phyloP scores from a whole-genome alignment of 2,888 invertebrate species.

The Ditylenchus weischeri region DNA sequence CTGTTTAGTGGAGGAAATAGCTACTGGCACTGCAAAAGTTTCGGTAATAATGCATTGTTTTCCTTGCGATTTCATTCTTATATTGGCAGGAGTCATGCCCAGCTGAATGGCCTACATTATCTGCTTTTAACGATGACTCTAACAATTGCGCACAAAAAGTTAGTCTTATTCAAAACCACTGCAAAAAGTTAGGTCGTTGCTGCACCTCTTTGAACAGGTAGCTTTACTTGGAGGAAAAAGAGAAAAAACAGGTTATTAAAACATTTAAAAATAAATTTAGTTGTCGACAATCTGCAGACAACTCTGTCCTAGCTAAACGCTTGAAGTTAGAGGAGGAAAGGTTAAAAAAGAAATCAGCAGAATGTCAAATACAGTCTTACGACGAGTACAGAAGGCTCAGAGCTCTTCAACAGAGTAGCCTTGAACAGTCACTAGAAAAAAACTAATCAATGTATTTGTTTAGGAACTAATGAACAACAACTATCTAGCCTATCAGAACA shows the following conservation, averaged over 20 bases:
- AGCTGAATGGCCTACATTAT: conserved; percentile 31
- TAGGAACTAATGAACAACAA: too few species aligned
- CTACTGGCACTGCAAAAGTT: conserved; percentile 11
- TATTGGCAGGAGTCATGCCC: conserved; percentile 18
- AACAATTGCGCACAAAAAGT: conserved; percentile 12
- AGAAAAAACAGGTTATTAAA: too few species aligned
- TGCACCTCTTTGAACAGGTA: conserved; percentile 28
- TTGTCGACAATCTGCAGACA: conserved; percentile 14
- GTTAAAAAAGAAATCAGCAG: conserved; percentile 10
- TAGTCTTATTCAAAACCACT: conserved; percentile 31
- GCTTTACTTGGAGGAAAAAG: neutral
- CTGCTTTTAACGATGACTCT: conserved; percentile 18
- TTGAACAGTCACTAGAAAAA: neutral
- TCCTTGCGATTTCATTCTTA: neutral
- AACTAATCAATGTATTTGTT: too few species aligned
- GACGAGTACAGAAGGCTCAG: conserved; percentile 18
- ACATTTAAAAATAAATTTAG: neutral
- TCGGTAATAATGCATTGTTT: conserved; percentile 5
- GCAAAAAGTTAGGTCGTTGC: conserved; percentile 30
- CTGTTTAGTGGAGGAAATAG: conserved; percentile 28
- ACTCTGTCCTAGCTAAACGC: conserved; percentile 15
- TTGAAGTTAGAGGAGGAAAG: conserved; percentile 13
- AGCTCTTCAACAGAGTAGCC: conserved; percentile 2
- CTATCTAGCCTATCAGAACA: too few species aligned
- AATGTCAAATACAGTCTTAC: conserved; percentile 19